phyloP scores from a whole-genome alignment of 2,888 invertebrate genomes.

The Philonicus albiceps region DNA sequence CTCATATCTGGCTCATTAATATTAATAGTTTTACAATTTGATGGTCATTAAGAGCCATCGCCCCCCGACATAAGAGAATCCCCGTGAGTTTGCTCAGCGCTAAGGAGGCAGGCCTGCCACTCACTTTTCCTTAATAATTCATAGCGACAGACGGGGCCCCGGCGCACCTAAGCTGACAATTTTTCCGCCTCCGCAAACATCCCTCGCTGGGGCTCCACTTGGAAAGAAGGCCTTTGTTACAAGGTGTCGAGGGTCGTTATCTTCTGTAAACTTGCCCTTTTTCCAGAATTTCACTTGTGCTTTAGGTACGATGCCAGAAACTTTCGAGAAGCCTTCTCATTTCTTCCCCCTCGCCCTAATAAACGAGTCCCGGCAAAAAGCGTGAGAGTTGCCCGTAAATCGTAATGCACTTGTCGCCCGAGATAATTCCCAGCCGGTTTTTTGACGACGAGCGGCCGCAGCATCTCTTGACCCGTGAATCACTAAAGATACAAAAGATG shows the following conservation, averaged over 20 bases:
- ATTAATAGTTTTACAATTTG: constrained; percentile 40
- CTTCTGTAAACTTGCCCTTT: constrained; percentile 8
- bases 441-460: not conserved
- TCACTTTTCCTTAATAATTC: constrained; percentile 7
- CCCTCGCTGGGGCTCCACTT: not conserved
- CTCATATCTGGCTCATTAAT: constrained; percentile 28
- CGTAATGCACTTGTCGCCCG: not conserved
- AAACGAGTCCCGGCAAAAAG: not conserved
- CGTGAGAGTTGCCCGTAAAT: not conserved
- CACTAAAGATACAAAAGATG: not conserved
- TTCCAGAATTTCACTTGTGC: not conserved
- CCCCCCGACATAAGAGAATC: not conserved
- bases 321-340: not conserved
- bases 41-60: constrained; percentile 20
- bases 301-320: not conserved
- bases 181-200: not conserved
- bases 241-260: constrained; percentile 3
- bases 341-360: not conserved
- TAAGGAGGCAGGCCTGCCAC: not conserved
- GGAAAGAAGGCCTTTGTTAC: not conserved
- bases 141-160: not conserved
- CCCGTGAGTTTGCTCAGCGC: not conserved
- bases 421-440: not conserved
- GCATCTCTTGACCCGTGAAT: not conserved
- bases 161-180: not conserved